Base-by-base conservation (phyloP, 1,140 invertebrate species). In the Drosophila athabasca region DNA sequence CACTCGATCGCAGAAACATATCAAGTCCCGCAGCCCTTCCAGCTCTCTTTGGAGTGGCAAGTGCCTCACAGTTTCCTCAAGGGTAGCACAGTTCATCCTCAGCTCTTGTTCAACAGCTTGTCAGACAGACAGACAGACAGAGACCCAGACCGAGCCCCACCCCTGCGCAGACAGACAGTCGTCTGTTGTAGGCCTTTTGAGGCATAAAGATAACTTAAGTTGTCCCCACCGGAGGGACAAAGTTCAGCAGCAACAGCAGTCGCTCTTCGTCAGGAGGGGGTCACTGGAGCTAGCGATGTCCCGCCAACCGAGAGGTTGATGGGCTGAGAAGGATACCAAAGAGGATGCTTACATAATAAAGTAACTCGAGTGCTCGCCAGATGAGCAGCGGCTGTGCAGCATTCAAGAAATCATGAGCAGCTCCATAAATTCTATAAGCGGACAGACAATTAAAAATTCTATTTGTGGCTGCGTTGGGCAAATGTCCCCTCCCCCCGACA, bases 171-270 rank as follows among this genome's bases (percentile, higher is more conserved):
- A 26, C 44, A 26, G 55, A 26, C 44, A 26, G 55, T 26, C n/a
- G 29, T 43, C 69, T 46, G 70, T 54, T 64, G 55, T 68, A 79
- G 76, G 76, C 76, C 73, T 79, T 79, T 76, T 76, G 62, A 76
- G 62, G 73, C 76, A 79, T 76, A 76, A 79, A 79, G 72, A 79
- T 76, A 76, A 79, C 76, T 79, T 79, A 76, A 79, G 76, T 76
- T 72, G 76, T 76, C 62, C 76, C 76, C 72, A 61, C 71, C 54
- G 71, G 72, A 61, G 45, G 35, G 35, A 39, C 11, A 39, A 13
- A 75, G 29, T 49, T 44, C 17, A 48, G 49, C 62, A 49, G 61
- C 11, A 39, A 13, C 35, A 39, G 11, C 35, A 35, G 9, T 11
- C 31, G 9, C 31, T 5, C 35, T 13, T 39, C 11, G 35, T 0